phyloP scores from a whole-genome alignment of 2,797 vertebrate species.

The Hypotaenidia okinawae region DNA sequence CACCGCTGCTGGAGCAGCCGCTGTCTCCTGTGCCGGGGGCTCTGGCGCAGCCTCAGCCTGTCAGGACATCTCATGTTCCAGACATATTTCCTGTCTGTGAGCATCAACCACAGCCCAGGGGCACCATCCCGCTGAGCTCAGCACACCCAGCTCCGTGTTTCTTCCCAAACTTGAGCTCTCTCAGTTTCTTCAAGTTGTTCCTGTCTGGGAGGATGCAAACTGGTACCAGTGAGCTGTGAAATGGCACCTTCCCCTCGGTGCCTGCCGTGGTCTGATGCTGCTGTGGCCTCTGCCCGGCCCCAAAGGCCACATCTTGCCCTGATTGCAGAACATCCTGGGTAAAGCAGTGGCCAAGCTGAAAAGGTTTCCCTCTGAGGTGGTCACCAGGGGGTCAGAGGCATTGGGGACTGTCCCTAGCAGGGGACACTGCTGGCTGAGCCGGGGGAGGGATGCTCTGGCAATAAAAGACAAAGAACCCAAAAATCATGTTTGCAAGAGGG shows the following conservation, averaged over 20 bases:
- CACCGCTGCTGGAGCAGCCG: background rate
- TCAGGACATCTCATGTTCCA: background rate
- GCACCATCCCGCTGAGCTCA: background rate
- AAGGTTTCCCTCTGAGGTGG: background rate
- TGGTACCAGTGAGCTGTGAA: accelerated
- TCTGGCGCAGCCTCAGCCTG: background rate
- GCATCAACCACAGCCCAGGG: background rate
- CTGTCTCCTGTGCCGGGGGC: background rate
- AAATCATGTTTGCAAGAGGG: background rate
- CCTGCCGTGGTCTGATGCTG: background rate
- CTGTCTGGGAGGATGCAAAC: background rate
- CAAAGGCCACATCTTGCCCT: accelerated
- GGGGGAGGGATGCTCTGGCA: background rate
- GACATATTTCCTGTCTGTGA: background rate
- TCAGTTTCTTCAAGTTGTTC: background rate
- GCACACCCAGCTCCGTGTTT: accelerated
- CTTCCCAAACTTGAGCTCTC: accelerated
- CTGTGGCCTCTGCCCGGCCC: background rate
- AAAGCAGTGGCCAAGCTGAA: background rate
- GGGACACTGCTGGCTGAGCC: background rate
- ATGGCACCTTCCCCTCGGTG: background rate
- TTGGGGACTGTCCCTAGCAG: background rate
- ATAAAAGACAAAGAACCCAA: background rate
- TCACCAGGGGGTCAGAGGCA: accelerated
- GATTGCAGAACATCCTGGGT: background rate